Evolutionary conservation across 2,797 vertebrate species (phyloP).

Genomic region (Erpetoichthys calabaricus): DNA sequence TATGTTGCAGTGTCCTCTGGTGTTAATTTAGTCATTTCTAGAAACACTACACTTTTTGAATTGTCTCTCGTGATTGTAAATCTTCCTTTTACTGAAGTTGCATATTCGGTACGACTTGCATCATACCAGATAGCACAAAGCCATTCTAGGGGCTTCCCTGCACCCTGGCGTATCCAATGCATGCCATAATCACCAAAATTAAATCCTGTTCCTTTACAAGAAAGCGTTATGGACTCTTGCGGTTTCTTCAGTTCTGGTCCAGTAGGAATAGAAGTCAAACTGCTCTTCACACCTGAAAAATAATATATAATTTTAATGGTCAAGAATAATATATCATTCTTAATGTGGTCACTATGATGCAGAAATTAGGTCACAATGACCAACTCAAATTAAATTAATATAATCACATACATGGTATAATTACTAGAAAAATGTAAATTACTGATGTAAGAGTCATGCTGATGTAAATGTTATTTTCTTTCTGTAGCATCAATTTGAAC

Average conservation of each 20-base stretch:
- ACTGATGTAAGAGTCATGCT: too few relatives aligned
- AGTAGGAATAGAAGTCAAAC: slow-evolving; percentile 8
- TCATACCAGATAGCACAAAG: neutral
- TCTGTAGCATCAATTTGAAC: too few relatives aligned
- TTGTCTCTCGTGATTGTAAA: slow-evolving; percentile 14
- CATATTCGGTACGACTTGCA: neutral
- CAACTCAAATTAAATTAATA: too few relatives aligned
- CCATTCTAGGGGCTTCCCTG: slow-evolving; percentile 14
- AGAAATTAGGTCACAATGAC: too few relatives aligned
- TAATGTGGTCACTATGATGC: too few relatives aligned
- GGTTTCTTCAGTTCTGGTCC: slow-evolving; percentile 1
- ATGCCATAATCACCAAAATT: slow-evolving; percentile 3
- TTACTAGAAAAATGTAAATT: too few relatives aligned
- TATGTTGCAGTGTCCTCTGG: slow-evolving; percentile 12
- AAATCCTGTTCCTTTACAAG: slow-evolving; percentile 5
- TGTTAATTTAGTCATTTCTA: slow-evolving; percentile 10
- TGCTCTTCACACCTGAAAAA: slow-evolving; percentile 2
- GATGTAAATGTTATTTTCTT: too few relatives aligned
- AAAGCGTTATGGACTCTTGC: neutral
- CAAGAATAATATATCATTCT: too few relatives aligned
- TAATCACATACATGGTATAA: too few relatives aligned
- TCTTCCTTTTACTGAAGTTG: slow-evolving; percentile 6
- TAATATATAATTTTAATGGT: too few relatives aligned
- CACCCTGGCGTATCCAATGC: slow-evolving; percentile 10
- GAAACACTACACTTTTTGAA: slow-evolving; percentile 9